Base-by-base conservation (phyloP, 2,113 vertebrate genomes). In the Paradisaea rubra region DNA sequence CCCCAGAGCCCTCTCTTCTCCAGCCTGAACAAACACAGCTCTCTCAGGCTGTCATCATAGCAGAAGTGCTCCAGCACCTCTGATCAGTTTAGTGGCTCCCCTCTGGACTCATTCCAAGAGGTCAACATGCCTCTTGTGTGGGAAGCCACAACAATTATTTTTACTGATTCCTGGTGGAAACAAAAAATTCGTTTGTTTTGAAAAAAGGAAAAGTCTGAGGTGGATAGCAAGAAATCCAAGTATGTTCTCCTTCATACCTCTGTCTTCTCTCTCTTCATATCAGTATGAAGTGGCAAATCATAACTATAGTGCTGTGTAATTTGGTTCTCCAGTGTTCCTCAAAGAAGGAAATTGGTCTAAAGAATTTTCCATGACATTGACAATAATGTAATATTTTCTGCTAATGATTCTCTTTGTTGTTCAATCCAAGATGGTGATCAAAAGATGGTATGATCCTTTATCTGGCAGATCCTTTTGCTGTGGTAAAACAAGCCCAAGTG, bases 71-170 rank as follows among this genome's bases (percentile, higher is more conserved):
- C 30, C 47, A 42, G 30, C 17, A 49, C 45, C 13, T 33, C 10
- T n/a, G 23, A 63, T 41, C 23, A 52, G 8, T n/a, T n/a, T 28
- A 52, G 47, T 28, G 37, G 37, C 13, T 78, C 6, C 63, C 23
- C 17, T 50, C 35, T 27, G 37, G 35, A 52, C 17, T 42, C 22
- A 50, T 52, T 21, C 23, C 18, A 52, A 63, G 45, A 63, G 23
- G 10, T 42, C 47, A 78, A 42, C 13, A 27, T 7, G 17, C 30
- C 52, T 54, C 21, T 41, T 52, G 13, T 63, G 35, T 56, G 83
- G 76, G 70, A 95, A 88, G 77, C 69, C 53, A 81, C 52, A 93
- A 84, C 52, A 94, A 82, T 73, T 88, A n/a, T 82, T 90, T 50
- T 88, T 91, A 92, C 80, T 76, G 37, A 91, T 61, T 80, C 42